These are phyloP conservation scores for Seriola rivoliana DNA, from an alignment of 2,113 vertebrate genomes.

Conservation along the genomic window DNA sequence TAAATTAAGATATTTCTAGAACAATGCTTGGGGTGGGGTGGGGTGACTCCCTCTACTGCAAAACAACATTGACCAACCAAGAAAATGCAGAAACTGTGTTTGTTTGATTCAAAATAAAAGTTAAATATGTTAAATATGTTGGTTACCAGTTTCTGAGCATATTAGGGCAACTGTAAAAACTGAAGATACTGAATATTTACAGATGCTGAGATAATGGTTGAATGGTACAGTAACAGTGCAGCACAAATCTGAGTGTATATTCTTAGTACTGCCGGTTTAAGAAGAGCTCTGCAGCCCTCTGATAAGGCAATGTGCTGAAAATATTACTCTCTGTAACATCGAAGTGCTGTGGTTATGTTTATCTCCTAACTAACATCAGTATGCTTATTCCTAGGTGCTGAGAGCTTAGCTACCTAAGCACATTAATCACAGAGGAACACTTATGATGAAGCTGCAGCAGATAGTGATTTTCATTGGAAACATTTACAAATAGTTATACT, in stretches of 20 bases:
- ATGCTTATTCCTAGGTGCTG: neutral
- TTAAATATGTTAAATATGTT: slow-evolving; percentile 1
- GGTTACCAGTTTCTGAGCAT: slow-evolving; percentile 21
- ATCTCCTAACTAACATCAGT: neutral
- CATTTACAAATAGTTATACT: neutral
- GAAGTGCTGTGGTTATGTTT: slow-evolving; percentile 55
- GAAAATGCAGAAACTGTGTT: slow-evolving; percentile 2
- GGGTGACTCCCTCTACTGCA: neutral
- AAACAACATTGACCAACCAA: neutral
- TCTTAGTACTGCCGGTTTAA: slow-evolving; percentile 47
- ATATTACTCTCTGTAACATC: slow-evolving; percentile 40
- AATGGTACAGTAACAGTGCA: slow-evolving; percentile 16
- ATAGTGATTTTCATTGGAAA: neutral
- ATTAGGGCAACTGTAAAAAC: slow-evolving; percentile 16
- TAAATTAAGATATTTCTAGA: slow-evolving; percentile 49
- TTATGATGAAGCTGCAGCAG: neutral
- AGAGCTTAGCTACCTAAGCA: slow-evolving; percentile 10
- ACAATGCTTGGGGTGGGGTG: slow-evolving; percentile 14
- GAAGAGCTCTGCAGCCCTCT: slow-evolving; percentile 67
- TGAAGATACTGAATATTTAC: slow-evolving; percentile 6
- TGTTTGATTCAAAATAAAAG: slow-evolving; percentile 9
- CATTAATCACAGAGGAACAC: neutral
- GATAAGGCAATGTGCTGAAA: slow-evolving; percentile 67
- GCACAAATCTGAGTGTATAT: slow-evolving; percentile 61
- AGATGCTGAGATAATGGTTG: slow-evolving; percentile 16